These are phyloP conservation scores for Andrena bicolor DNA, from an alignment of 2,888 invertebrate genomes.

Conservation along the genomic window DNA sequence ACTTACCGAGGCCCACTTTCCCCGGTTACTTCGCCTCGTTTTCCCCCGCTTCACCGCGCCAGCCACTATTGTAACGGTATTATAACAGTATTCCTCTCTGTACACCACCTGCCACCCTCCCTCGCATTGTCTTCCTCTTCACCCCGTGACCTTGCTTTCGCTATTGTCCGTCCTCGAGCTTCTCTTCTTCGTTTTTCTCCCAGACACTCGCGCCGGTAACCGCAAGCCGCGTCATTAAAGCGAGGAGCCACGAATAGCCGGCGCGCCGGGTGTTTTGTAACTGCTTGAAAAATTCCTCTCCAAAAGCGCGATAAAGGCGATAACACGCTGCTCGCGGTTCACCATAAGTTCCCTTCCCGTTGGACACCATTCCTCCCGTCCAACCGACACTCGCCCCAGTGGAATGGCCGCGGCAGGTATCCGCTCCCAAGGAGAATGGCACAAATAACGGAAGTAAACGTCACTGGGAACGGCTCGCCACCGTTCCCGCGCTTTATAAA, in stretches of 20 bases:
- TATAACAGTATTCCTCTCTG: conserved; percentile 26
- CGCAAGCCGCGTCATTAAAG: conserved; percentile 57
- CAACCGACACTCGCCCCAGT: conserved; percentile 19
- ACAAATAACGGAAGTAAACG: conserved; percentile 63
- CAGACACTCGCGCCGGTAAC: conserved; percentile 14
- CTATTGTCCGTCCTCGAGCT: background rate
- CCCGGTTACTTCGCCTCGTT: conserved; percentile 24
- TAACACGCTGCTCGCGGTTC: conserved; percentile 57
- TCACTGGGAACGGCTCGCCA: conserved; percentile 28
- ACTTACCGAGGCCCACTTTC: conserved; percentile 61
- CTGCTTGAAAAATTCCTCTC: conserved; percentile 61
- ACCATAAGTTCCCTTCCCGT: conserved; percentile 61
- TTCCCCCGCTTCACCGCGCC: conserved; percentile 13
- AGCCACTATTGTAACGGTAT: conserved; percentile 51
- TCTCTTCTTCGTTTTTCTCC: background rate
- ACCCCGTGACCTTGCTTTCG: conserved; percentile 14
- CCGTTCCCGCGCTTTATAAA: conserved; percentile 31
- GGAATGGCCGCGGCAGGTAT: conserved; percentile 41
- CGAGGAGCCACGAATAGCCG: conserved; percentile 35
- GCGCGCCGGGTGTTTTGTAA: conserved; percentile 35
- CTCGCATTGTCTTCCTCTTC: conserved; percentile 18
- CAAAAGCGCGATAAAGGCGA: conserved; percentile 54
- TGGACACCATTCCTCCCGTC: conserved; percentile 32
- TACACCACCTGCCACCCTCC: background rate
- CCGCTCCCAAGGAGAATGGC: conserved; percentile 34